These are phyloP conservation scores for Gonatopus flavifemur DNA, from an alignment of 1,140 invertebrate genomes.

Conservation along the genomic window DNA sequence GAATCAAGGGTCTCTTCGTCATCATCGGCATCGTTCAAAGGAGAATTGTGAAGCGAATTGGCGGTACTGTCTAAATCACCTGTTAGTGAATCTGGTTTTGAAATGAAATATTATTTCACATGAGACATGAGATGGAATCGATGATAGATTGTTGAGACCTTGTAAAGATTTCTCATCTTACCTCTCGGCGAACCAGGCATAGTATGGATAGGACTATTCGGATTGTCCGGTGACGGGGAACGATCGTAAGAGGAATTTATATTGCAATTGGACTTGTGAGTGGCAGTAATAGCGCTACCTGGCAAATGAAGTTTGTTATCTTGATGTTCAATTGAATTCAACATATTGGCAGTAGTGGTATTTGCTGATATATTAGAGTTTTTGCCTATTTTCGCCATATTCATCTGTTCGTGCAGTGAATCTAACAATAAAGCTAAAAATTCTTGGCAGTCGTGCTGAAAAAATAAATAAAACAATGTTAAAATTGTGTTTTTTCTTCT, in stretches of 20 bases:
- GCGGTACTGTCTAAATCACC: constrained; percentile 46
- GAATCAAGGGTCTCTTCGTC: constrained; percentile 45
- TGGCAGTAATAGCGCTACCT: constrained; percentile 37
- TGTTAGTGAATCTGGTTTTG: constrained; percentile 41
- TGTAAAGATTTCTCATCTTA: constrained; percentile 32
- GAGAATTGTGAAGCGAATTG: constrained; percentile 45
- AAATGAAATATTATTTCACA: too few relatives aligned
- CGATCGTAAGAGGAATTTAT: constrained; percentile 41
- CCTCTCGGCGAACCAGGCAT: constrained; percentile 52
- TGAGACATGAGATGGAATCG: too few relatives aligned
- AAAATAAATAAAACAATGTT: too few relatives aligned
- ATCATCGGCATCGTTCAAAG: constrained; percentile 40
- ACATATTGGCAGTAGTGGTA: constrained; percentile 48
- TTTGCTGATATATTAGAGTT: constrained; percentile 42
- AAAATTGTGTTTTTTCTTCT: too few relatives aligned
- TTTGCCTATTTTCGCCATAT: constrained; percentile 52
- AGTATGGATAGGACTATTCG: constrained; percentile 48
- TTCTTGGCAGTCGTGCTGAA: constrained; percentile 76
- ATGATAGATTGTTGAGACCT: too few relatives aligned
- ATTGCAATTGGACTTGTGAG: constrained; percentile 34
- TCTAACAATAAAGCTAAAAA: constrained; percentile 71
- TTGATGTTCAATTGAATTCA: constrained; percentile 36
- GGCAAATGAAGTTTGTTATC: constrained; percentile 35
- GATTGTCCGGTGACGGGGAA: constrained; percentile 40
- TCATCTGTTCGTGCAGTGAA: constrained; percentile 70